A percentile compares a stretch with the other conserved stretches of the same genome.
phyloP scores from a whole-genome alignment of 2,888 invertebrate species.

The Chaetoderma sp. region DNA sequence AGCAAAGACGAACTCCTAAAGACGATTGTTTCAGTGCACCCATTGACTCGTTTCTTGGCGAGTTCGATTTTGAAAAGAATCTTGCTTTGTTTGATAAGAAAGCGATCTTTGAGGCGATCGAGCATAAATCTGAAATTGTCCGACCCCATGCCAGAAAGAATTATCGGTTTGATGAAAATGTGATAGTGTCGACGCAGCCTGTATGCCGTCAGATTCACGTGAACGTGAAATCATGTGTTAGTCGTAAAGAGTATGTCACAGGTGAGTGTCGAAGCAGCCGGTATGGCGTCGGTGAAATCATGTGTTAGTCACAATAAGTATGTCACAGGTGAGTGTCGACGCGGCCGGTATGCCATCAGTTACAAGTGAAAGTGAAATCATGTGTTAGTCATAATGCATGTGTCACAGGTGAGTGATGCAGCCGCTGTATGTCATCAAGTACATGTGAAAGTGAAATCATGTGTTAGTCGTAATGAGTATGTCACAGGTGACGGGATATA shows the following conservation, averaged over 20 bases:
- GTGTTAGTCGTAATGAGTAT: too few species aligned
- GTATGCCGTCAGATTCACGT: conserved; percentile 79
- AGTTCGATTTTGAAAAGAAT: conserved; percentile 96
- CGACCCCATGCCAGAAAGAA: conserved; percentile 71
- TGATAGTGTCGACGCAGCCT: conserved; percentile 78
- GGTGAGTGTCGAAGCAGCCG: too few species aligned
- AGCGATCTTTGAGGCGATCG: conserved; percentile 82
- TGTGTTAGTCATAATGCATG: conserved; percentile 74
- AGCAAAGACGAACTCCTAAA: conserved; percentile 71
- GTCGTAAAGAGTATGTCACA: conserved; percentile 79
- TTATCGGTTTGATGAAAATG: conserved; percentile 88
- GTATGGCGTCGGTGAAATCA: too few species aligned
- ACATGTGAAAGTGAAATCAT: too few species aligned
- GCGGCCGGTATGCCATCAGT: conserved; percentile 78
- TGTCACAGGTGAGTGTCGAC: too few species aligned
- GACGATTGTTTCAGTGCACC: conserved; percentile 83
- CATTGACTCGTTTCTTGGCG: conserved; percentile 77
- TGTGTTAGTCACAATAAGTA: too few species aligned
- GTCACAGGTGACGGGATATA: too few species aligned
- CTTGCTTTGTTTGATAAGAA: conserved; percentile 89
- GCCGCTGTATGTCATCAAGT: too few species aligned
- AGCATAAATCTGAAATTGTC: conserved; percentile 62
- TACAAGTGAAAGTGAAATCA: conserved; percentile 77
- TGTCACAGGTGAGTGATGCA: conserved; percentile 76
- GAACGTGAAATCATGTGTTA: conserved; percentile 73